Evolutionary conservation across 2,797 vertebrate species (phyloP).

Genomic region (Pseudochaenichthys georgianus): DNA sequence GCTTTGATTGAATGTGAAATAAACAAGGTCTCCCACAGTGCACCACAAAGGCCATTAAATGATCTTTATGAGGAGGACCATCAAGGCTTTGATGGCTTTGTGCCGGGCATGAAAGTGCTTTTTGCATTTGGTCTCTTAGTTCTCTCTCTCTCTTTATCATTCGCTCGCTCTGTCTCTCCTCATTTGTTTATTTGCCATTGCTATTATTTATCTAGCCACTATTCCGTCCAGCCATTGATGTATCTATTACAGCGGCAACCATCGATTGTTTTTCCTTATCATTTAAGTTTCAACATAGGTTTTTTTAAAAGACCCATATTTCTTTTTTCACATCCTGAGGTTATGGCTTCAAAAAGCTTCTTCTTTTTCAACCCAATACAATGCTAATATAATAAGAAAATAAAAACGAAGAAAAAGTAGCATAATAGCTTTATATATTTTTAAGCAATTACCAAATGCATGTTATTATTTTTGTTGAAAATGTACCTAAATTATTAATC

Average conservation of each 20-base stretch:
- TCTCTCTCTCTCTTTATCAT: background rate
- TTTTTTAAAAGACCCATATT: too few relatives aligned
- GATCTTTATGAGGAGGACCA: slow-evolving; percentile 77
- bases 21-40: slow-evolving; percentile 77
- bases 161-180: background rate
- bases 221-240: background rate
- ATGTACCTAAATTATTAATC: background rate
- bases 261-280: background rate
- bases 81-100: slow-evolving; percentile 71
- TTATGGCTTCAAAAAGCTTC: background rate
- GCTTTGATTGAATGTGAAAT: slow-evolving; percentile 81
- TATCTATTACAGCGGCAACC: background rate
- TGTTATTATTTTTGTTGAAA: background rate
- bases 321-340: background rate
- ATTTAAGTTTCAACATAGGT: background rate
- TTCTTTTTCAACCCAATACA: background rate
- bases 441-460: background rate
- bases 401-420: background rate
- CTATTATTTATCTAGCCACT: background rate
- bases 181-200: background rate
- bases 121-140: slow-evolving; percentile 35
- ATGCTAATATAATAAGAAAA: too few relatives aligned
- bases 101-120: slow-evolving; percentile 65
- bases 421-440: background rate
- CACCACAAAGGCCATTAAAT: slow-evolving; percentile 71